Conservation (phyloP, 2,888 invertebrate genomes). For the Machimus rusticus region DNA sequence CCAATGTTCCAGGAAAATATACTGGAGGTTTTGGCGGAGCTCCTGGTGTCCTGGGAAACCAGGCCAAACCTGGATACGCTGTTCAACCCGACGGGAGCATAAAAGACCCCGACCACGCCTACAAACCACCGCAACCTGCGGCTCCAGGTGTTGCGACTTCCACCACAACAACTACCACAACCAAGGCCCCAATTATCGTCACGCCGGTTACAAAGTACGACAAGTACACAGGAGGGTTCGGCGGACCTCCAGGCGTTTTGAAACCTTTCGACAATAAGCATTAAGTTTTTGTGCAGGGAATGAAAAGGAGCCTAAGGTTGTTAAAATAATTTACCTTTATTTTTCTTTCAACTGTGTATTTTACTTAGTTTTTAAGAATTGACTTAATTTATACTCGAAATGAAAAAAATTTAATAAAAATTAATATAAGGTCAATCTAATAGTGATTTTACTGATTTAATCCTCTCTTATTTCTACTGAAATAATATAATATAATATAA, state of each 20-base stretch:
- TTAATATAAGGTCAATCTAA: neutral
- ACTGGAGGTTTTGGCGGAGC: slow-evolving; percentile 59
- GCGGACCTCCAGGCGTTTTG: slow-evolving; percentile 61
- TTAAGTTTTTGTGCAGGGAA: neutral
- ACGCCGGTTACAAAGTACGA: slow-evolving; percentile 16
- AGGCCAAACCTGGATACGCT: slow-evolving; percentile 50
- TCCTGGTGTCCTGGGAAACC: slow-evolving; percentile 52
- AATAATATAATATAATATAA: neutral
- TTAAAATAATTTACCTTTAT: neutral
- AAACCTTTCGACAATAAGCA: slow-evolving; percentile 57
- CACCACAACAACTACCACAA: neutral
- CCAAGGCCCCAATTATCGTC: neutral
- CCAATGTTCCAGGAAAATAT: slow-evolving; percentile 52
- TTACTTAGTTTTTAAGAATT: neutral
- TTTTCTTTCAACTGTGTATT: neutral
- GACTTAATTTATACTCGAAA: neutral
- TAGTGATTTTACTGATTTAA: neutral
- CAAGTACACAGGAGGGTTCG: slow-evolving; percentile 56
- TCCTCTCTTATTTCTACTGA: neutral
- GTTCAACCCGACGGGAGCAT: slow-evolving; percentile 51
- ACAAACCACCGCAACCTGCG: slow-evolving; percentile 2
- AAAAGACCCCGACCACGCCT: slow-evolving; percentile 49
- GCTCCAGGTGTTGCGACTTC: neutral
- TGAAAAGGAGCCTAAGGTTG: neutral
- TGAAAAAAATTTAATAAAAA: neutral